A percentile compares a stretch with the other conserved stretches of the same genome.
phyloP scores from a whole-genome alignment of 2,797 vertebrate genomes.

The Gallinago nigripennis region DNA sequence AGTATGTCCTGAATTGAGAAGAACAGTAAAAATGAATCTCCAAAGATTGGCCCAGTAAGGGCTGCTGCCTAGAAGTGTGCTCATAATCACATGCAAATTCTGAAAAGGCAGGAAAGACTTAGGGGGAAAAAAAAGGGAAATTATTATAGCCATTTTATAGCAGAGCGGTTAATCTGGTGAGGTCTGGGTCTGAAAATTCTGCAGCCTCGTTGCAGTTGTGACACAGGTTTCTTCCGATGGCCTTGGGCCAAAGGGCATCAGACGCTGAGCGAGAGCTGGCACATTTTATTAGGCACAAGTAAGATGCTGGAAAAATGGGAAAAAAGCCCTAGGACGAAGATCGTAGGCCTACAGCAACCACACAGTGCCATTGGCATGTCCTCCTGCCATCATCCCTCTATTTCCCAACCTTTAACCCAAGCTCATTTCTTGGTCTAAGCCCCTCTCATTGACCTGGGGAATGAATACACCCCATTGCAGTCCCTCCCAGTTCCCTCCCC shows the following conservation, averaged over 20 bases:
- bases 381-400: background rate
- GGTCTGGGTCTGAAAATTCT: background rate
- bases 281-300: background rate
- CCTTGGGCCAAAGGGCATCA: background rate
- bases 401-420: background rate
- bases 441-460: background rate
- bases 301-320: background rate
- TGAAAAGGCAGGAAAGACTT: background rate
- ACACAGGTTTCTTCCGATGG: background rate
- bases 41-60: rapidly evolving
- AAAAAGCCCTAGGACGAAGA: background rate
- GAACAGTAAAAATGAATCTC: background rate
- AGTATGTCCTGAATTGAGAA: background rate
- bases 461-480: background rate
- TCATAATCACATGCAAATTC: background rate
- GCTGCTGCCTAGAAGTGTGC: background rate
- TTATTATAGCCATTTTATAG: background rate
- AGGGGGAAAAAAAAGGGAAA: background rate
- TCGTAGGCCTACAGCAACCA: background rate
- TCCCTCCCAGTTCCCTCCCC: background rate
- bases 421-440: background rate
- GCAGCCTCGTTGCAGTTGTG: background rate
- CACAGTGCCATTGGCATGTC: background rate
- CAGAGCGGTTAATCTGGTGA: background rate
- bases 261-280: background rate